phyloP scores from a whole-genome alignment of 1,140 invertebrate genomes.

The Popillia japonica region DNA sequence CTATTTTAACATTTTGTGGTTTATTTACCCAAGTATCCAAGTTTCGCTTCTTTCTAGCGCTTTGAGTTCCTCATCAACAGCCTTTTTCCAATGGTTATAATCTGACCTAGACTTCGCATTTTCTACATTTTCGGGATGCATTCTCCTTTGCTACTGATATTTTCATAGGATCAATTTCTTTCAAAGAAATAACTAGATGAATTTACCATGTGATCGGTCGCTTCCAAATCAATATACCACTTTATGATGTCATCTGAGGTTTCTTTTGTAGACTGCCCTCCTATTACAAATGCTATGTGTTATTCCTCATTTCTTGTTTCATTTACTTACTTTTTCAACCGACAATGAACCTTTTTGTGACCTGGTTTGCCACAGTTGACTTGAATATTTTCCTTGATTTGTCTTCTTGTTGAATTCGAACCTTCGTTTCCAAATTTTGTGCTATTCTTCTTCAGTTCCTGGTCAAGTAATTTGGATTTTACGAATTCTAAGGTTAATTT shows the following conservation, averaged over 20 bases:
- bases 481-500: constrained; percentile 59
- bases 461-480: constrained; percentile 58
- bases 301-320: not conserved
- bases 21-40: constrained; percentile 50
- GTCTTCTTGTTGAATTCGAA: not conserved
- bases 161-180: too few relatives aligned
- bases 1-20: constrained; percentile 46
- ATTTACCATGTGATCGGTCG: not conserved
- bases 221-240: not conserved
- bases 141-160: too few relatives aligned
- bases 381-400: not conserved
- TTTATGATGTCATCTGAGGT: not conserved
- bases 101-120: constrained; percentile 19
- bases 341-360: not conserved
- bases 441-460: constrained; percentile 57
- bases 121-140: constrained; percentile 17
- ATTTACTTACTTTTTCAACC: not conserved
- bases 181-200: not conserved
- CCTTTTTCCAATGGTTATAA: constrained; percentile 22
- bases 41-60: constrained; percentile 55
- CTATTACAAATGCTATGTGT: not conserved
- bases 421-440: not conserved
- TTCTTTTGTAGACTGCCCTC: not conserved
- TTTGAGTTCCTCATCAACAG: constrained; percentile 49
- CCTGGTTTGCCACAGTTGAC: not conserved